Evolutionary conservation across 2,888 invertebrate species (phyloP), one percentile per base, ranked within the genome.

Genomic region (Orthonevra nobilis): DNA sequence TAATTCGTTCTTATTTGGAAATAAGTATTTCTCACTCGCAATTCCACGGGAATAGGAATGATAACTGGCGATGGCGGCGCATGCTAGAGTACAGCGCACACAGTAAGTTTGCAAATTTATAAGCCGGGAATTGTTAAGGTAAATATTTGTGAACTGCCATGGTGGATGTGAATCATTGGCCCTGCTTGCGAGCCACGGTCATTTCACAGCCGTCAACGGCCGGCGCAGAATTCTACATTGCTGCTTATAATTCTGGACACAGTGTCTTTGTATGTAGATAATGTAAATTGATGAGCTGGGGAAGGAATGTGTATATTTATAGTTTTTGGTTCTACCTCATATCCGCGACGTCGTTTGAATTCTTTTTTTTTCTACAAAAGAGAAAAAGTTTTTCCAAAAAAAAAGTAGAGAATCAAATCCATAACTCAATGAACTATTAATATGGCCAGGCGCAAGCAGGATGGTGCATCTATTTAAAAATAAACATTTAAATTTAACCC

Each of bases 211-310:
- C 7, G 30, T 23, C 9, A 7, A 12, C 46, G 36, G 46, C 64
- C 54, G 72, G 64, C 72, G 48, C 50, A 5, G 46, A 26, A 32
- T 32, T 68, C 30, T n/a, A n/a, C n/a, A n/a, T n/a, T n/a, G n/a
- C 66, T 79, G 66, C 20, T 79, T 79, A 42, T 68, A 50, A 79
- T 79, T 79, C 79, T 73, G 66, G 73, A 61, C 73, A 66, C 72
- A 61, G 54, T 54, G 19, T 23, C 38, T 52, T 42, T 60, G n/a
- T n/a, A 79, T 56, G 56, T 68, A 68, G 73, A 73, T 79, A 60
- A 61, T 46, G 36, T 46, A 17, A 32, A 54, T 19, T 60, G 40
- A 12, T 40, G 52, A n/a, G 12, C 32, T 44, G 46, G 50, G 48
- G n/a, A 61, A 38, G 38, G 32, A 52, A 44, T 79, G 54, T 79